Base-by-base conservation (phyloP, 2,888 invertebrate genomes). In the Drosophila birchii region DNA sequence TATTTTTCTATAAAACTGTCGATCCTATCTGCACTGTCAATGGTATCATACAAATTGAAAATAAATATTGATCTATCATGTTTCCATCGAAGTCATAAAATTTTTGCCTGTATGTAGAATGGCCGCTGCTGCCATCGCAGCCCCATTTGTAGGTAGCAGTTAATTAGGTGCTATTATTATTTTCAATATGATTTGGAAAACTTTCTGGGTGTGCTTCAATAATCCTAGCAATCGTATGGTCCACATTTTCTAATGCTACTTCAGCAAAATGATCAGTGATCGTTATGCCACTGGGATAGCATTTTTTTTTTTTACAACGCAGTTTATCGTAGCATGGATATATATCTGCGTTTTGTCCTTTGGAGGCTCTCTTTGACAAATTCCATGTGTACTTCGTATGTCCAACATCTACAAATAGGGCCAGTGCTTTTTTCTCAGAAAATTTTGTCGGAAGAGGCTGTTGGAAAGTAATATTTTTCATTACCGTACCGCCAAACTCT, bases 361-460 rank as follows among this genome's bases (percentile, higher is more conserved):
- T 16, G 20, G 23, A 3, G 6, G 16, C 34, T 34, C 34, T 54
- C n/a, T 38, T 26, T 38, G 23, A 23, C 16, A 23, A 38, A 38
- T 53, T 53, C 16, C 36, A 36, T 53, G 38, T 23, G 38, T 23
- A n/a, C 16, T 53, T 23, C 23, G 38, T 5, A 51, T 38, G 36
- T 54, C 7, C n/a, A 54, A 54, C 36, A 54, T 54, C 53, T 38
- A 38, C n/a, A 38, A 54, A 54, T 38, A 54, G 38, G 12, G n/a
- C 38, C 23, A 54, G 53, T 38, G 36, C 20, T 53, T 32, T 11
- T 32, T 11, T 9, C 9, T 32, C 11, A 32, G 16, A 53, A 23
- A 23, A 53, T 53, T 16, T 38, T 38, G 23, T 14, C 23, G 53
- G 36, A 44, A 34, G 44, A 57, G n/a, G 16, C 44, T 57, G 34